Percentiles rank a stretch among this genome's conserved stretches.
Conservation (phyloP, 2,113 vertebrate species). For the Glaucomys volans region DNA sequence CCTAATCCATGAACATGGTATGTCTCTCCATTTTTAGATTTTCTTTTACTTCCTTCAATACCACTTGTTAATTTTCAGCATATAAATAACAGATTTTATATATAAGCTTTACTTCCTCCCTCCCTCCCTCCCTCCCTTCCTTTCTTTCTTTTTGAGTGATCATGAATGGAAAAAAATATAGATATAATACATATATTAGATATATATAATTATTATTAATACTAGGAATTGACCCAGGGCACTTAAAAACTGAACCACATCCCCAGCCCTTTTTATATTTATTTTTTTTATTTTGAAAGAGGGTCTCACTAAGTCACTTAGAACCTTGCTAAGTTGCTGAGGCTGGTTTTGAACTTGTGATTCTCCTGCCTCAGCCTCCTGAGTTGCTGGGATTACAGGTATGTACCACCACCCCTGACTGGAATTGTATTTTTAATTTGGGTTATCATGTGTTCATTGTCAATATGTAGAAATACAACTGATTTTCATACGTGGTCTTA, state of each 20-base stretch:
- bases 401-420: too few species aligned
- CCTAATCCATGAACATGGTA: constrained; percentile 12
- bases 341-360: too few species aligned
- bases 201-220: too few species aligned
- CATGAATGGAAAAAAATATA: background rate
- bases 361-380: too few species aligned
- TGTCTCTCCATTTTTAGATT: constrained; percentile 9
- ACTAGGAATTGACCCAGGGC: too few species aligned
- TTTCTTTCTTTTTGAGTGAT: constrained; percentile 12
- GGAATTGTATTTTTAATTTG: background rate
- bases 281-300: background rate
- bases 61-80: constrained; percentile 39
- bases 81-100: constrained; percentile 24
- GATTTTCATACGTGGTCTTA: background rate
- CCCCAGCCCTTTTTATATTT: background rate
- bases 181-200: too few species aligned
- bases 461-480: background rate
- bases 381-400: too few species aligned
- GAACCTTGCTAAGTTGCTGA: too few species aligned
- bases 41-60: constrained; percentile 45
- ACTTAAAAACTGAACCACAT: too few species aligned
- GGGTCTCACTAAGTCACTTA: too few species aligned
- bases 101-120: background rate
- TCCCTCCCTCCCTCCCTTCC: too few species aligned
- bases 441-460: background rate